Conservation (phyloP, 35 echinoderm and acorn worm genomes). For the Lytechinus variegatus region DNA sequence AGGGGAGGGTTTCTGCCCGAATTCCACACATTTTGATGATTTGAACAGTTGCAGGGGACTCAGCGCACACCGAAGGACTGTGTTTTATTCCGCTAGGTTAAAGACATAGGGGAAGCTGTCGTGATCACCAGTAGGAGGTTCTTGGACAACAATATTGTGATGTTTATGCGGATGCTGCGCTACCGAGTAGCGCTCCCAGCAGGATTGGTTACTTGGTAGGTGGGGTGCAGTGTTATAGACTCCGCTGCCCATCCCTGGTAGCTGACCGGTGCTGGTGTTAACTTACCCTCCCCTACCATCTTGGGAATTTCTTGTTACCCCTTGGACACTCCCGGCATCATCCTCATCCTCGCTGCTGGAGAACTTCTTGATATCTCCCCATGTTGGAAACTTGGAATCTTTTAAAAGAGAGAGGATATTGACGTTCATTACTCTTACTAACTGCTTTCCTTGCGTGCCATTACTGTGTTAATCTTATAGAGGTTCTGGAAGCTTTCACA, state of each 20-base stretch:
- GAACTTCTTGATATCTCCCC: neutral
- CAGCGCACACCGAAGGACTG: neutral
- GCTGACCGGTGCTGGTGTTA: neutral
- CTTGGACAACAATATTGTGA: neutral
- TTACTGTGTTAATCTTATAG: neutral
- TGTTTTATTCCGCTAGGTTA: neutral
- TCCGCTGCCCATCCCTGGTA: neutral
- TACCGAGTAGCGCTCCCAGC: neutral
- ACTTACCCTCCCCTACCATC: neutral
- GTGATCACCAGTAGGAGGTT: neutral
- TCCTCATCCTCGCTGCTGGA: neutral
- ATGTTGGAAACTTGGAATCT: neutral
- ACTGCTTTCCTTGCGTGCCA: neutral
- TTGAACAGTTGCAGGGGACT: neutral
- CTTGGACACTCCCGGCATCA: neutral
- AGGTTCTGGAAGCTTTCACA: neutral
- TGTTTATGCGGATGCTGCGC: neutral
- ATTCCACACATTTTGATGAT: conserved; percentile 11
- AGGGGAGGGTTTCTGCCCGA: neutral
- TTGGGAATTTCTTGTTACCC: neutral
- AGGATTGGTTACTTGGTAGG: neutral
- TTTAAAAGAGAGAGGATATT: neutral
- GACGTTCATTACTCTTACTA: neutral
- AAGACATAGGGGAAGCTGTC: neutral
- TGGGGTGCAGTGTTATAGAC: neutral